Evolutionary conservation across 2,888 invertebrate species (phyloP).

Genomic region (Plagodis pulveraria): DNA sequence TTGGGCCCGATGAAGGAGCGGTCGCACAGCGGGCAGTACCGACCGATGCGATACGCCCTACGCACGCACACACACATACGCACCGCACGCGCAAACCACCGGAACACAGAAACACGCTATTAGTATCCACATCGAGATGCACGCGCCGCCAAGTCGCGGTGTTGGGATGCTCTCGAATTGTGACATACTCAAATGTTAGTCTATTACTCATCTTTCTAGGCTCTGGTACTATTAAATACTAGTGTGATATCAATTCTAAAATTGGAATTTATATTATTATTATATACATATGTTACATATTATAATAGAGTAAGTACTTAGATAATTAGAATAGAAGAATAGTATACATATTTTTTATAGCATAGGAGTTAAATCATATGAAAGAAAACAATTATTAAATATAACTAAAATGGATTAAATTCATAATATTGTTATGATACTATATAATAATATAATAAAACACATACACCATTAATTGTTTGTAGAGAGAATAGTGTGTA

Average conservation of each 20-base stretch:
- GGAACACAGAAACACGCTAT: constrained; percentile 84
- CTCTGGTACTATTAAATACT: constrained; percentile 15
- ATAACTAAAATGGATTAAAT: too few species aligned
- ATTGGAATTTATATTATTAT: too few species aligned
- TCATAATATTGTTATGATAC: too few species aligned
- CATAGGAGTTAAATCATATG: too few species aligned
- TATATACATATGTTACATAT: too few species aligned
- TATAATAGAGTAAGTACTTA: too few species aligned
- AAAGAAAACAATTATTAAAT: too few species aligned
- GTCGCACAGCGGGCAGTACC: constrained; percentile 89
- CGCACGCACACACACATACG: constrained; percentile 78
- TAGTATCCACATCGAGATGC: constrained; percentile 67
- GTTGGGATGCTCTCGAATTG: constrained; percentile 38
- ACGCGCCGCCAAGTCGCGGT: constrained; percentile 32
- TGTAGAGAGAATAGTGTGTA: constrained; percentile 5
- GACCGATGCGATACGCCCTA: constrained; percentile 90
- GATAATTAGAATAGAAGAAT: too few species aligned
- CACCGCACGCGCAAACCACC: constrained; percentile 78
- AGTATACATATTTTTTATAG: too few species aligned
- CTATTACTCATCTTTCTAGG: constrained; percentile 65
- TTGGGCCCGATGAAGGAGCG: constrained; percentile 88
- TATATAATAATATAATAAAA: too few species aligned
- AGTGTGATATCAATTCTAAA: background rate
- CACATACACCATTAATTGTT: too few species aligned
- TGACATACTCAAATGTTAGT: constrained; percentile 44